Conservation (phyloP, 2,797 vertebrate species). For the Chelmon rostratus region DNA sequence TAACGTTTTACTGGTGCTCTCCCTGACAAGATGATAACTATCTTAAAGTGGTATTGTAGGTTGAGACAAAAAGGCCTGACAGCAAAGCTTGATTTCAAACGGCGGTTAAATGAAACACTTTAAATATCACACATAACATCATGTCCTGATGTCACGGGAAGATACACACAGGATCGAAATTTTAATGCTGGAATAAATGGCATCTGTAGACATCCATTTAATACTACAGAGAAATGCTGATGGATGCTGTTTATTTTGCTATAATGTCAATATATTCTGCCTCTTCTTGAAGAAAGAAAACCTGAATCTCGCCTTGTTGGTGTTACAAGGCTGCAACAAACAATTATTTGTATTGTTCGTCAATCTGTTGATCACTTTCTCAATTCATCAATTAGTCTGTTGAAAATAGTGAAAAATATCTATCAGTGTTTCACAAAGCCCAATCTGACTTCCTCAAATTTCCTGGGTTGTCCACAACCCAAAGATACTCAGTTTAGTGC, state of each 20-base stretch:
- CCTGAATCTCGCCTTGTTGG: slow-evolving; percentile 3
- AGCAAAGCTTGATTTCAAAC: neutral
- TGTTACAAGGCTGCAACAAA: too few species aligned
- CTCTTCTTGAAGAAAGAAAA: neutral
- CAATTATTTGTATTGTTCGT: too few species aligned
- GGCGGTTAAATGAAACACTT: slow-evolving; percentile 26
- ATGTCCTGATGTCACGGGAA: slow-evolving; percentile 10
- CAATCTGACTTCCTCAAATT: too few species aligned
- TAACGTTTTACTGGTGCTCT: slow-evolving; percentile 3
- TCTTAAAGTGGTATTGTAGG: neutral
- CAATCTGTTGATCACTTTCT: too few species aligned
- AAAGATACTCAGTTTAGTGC: too few species aligned
- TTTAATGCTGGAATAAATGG: neutral
- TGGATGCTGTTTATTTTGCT: neutral
- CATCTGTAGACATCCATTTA: too few species aligned
- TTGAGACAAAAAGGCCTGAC: slow-evolving; percentile 2
- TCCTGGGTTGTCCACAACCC: too few species aligned
- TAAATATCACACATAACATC: slow-evolving; percentile 12
- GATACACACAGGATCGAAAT: neutral
- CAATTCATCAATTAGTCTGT: too few species aligned
- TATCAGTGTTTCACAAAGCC: too few species aligned
- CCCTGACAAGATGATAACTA: slow-evolving; percentile 28
- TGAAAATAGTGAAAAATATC: too few species aligned
- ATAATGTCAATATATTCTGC: neutral
- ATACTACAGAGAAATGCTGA: too few species aligned